Percentiles rank a stretch among this genome's conserved stretches.
These are phyloP conservation scores for Neolamprologus ventralis DNA, from an alignment of 2,113 vertebrate species.

Conservation along the genomic window DNA sequence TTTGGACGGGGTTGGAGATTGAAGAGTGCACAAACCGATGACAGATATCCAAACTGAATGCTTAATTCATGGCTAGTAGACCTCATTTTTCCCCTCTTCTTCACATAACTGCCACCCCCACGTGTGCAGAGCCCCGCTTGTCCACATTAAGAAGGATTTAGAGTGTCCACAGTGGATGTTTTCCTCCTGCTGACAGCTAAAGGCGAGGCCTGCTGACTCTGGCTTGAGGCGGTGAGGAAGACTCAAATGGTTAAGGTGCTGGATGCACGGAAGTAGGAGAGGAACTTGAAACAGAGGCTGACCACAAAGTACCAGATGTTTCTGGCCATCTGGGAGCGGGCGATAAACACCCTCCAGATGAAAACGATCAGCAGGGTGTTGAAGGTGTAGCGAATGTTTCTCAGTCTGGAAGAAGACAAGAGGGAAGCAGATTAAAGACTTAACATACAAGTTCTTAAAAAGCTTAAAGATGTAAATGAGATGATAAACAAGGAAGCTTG, in stretches of 20 bases:
- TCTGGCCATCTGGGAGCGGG: constrained; percentile 89
- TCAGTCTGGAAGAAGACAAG: constrained; percentile 69
- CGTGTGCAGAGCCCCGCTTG: background rate
- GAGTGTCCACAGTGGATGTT: background rate
- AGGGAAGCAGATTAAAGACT: background rate
- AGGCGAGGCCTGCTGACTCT: background rate
- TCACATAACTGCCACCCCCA: background rate
- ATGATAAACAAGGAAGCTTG: background rate
- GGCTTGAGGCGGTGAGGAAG: background rate
- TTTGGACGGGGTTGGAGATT: constrained; percentile 9
- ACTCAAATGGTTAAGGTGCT: constrained; percentile 83
- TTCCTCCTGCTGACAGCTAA: background rate
- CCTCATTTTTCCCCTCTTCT: background rate
- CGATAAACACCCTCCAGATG: constrained; percentile 92
- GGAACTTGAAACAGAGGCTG: constrained; percentile 93
- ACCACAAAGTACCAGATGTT: constrained; percentile 97
- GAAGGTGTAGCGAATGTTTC: constrained; percentile 88
- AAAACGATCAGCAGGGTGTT: constrained; percentile 86
- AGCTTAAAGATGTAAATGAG: background rate
- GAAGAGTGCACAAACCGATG: background rate
- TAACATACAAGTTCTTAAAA: background rate
- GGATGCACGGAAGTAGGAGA: constrained; percentile 91
- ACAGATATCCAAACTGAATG: constrained; percentile 24
- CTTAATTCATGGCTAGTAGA: constrained; percentile 50
- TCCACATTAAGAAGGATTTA: constrained; percentile 4